Base-by-base conservation (phyloP, 2,113 vertebrate genomes). In the Sceloporus tristichus region DNA sequence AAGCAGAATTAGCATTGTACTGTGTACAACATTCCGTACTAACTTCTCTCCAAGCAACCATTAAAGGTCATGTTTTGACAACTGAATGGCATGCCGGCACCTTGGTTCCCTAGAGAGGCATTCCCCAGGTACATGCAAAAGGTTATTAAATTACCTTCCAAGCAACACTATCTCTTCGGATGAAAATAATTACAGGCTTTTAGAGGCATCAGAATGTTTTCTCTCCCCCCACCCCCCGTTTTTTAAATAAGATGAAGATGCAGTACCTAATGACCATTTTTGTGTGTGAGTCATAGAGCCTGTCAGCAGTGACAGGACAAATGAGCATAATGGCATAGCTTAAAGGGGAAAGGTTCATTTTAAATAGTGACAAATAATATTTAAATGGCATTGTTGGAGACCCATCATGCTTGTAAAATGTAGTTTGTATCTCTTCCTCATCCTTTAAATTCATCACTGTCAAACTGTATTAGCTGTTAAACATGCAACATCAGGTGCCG, bases 21-120 rank as follows among this genome's bases (percentile, higher is more conserved):
- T 94, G 96, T 97, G 97, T 97, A 97, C 97, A 97, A 95, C 97
- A 97, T 97, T 98, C 97, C 96, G 97, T 97, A 96, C 98, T 98
- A 99, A 99, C 98, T 99, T 98, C 98, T 99, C 98, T 99, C 98
- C 95, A 97, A 97, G 97, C 98, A 98, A 98, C 98, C 98, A 98
- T 98, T 98, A 99, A 99, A 99, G 98, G 99, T 99, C 98, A 99
- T 98, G 98, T 98, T 99, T 99, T 99, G 98, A 99, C 98, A 98
- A 98, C 98, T 98, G 98, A 98, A 98, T 99, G 98, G 98, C 98
- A 99, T 98, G 98, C 98, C 98, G 98, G 98, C 98, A 99, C 98
- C 99, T 99, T 98, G 97, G 98, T 97, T 98, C 98, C 98, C 98
- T 96, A 94, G 98, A 98, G 98, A 98, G 98, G 98, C 97, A 97